Evolutionary conservation across 2,797 vertebrate species (phyloP), one percentile per base, ranked within the genome.

Genomic region (Semaprochilodus insignis): DNA sequence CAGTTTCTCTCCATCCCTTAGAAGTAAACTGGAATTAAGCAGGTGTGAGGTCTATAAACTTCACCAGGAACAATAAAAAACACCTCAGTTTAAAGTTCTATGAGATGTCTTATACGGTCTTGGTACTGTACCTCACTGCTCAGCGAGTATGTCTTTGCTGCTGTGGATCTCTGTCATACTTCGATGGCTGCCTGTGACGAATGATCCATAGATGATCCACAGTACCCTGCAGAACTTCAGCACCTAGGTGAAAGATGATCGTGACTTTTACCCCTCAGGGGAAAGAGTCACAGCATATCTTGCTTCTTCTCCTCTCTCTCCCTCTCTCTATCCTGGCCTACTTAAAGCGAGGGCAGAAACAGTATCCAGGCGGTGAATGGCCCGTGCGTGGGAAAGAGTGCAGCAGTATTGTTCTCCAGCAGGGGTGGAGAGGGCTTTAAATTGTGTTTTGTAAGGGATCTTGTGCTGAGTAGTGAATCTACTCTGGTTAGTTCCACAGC

Each of bases 381-480:
- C 85, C 84, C 73, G 60, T 72, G 85, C 88, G 86, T 94, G 92
- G 92, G 91, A 94, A 93, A 91, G 87, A 80, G 63, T 44, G 74
- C 74, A 25, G 40, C 77, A 70, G 60, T 51, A 83, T 88, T 89
- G 88, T 87, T 86, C 73, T 69, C 67, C 34, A 54, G 74, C 83
- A 77, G 23, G 40, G 11, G 74, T 14, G 55, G 40, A 62, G 80
- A 74, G 73, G 51, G 74, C 36, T n/a, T 48, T 36, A 65, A 36
- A 54, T 48, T 67, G 70, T 55, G 75, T 77, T 87, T 77, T 81
- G 81, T 77, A 82, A 80, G 40, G 66, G 83, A 76, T 85, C 80
- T 85, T 79, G 66, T 85, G 63, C 73, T 80, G 73, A 51, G 48
- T 36, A 62, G 51, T 80, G 80, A 70, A 80, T 72, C 67, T 74